phyloP scores from a whole-genome alignment of 2,797 vertebrate species.

The Sebastes wilsoni region DNA sequence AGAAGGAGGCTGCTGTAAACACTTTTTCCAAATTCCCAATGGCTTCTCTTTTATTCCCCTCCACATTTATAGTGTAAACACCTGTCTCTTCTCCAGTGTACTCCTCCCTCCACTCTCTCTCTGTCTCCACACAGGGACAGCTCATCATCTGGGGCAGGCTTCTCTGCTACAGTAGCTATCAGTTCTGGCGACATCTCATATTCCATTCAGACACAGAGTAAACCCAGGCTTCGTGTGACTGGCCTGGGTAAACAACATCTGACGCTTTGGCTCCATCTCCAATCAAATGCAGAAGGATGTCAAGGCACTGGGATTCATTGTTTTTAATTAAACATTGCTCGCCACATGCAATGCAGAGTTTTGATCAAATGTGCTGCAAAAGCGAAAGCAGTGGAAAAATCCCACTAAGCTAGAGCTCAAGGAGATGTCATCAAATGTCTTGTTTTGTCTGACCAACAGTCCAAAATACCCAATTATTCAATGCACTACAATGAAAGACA shows the following conservation, averaged over 20 bases:
- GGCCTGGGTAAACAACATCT: conserved; percentile 41
- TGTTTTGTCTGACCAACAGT: background rate
- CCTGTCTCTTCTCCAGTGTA: conserved; percentile 14
- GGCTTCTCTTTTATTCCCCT: conserved; percentile 28
- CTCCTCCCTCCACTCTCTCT: background rate
- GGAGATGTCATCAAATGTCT: background rate
- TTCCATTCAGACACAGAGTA: conserved; percentile 26
- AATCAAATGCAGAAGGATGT: background rate
- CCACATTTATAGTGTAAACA: conserved; percentile 57
- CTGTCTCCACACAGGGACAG: conserved; percentile 11
- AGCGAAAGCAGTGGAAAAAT: background rate
- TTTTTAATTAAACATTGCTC: conserved; percentile 12
- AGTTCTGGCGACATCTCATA: conserved; percentile 21
- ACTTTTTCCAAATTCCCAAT: conserved; percentile 31
- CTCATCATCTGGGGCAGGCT: conserved; percentile 28
- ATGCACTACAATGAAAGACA: background rate
- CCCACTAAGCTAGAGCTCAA: background rate
- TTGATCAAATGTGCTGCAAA: background rate
- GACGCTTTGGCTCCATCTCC: conserved; percentile 23
- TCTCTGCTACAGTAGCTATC: conserved; percentile 16
- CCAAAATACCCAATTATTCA: background rate
- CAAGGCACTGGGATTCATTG: background rate
- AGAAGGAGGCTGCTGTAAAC: conserved; percentile 51
- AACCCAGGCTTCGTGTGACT: conserved; percentile 6
- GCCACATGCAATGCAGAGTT: background rate